phyloP scores from a whole-genome alignment of 2,113 vertebrate species.

The Gymnarchus niloticus region DNA sequence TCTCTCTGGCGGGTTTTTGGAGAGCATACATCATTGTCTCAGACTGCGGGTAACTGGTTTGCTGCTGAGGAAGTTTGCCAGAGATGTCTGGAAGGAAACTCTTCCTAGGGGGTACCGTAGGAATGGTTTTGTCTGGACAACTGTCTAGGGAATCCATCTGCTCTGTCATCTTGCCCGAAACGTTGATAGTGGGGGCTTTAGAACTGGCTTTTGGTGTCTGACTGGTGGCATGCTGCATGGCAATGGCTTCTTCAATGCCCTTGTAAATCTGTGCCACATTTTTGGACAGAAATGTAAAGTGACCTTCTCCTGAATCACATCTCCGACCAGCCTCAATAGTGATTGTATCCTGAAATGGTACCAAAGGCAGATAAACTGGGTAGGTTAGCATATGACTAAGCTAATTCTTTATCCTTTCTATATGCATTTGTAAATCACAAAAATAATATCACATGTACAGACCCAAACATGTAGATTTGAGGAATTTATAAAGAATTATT shows the following conservation, averaged over 20 bases:
- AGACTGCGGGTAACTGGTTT: background rate
- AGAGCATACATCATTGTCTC: constrained; percentile 11
- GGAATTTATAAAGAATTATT: background rate
- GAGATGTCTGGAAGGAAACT: constrained; percentile 23
- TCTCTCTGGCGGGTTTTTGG: background rate
- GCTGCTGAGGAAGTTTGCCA: background rate
- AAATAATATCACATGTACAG: too few relatives aligned
- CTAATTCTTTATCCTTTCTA: too few relatives aligned
- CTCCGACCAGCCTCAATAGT: constrained; percentile 77
- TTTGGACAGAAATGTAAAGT: constrained; percentile 72
- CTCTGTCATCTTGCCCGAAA: background rate
- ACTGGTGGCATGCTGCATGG: constrained; percentile 34
- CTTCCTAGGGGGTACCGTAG: constrained; percentile 13
- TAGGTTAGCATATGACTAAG: background rate
- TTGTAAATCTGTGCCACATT: constrained; percentile 59
- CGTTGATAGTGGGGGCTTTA: constrained; percentile 11
- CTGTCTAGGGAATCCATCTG: background rate
- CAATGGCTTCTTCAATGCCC: constrained; percentile 56
- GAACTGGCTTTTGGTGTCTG: background rate
- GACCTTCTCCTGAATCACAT: constrained; percentile 74
- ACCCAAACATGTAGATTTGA: background rate
- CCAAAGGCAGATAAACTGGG: background rate
- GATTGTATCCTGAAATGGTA: constrained; percentile 56
- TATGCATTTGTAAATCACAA: too few relatives aligned
- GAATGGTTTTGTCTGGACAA: background rate